Base-by-base conservation (phyloP, 1,140 invertebrate genomes). In the Elysia chlorotica region DNA sequence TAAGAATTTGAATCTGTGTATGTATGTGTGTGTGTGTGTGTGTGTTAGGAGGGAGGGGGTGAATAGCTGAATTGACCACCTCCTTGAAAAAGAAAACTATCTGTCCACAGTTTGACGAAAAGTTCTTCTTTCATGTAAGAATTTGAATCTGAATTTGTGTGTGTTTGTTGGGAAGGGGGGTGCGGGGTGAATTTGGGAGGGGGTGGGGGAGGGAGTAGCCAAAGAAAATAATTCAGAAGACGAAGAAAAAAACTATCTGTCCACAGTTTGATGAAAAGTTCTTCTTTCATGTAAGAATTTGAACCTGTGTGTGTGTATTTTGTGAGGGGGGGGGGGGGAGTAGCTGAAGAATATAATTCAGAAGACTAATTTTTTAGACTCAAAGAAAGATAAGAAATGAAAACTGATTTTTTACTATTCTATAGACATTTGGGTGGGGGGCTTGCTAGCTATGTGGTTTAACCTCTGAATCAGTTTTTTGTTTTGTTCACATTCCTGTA, bases 291-390 rank as follows among this genome's bases (percentile, higher is more conserved):
- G 41, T 48, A n/a, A 48, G 41, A 14, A 48, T 21, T 17, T 56
- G n/a, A 23, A 17, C 28, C 2, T 56, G 53, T 56, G 2, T 56
- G 19, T 48, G 19, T 19, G 19, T 4, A 25, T 19, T 56, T 2
- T 25, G n/a, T 10, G n/a, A 48, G 93, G 93, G 86, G 91, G 95
- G 76, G 91, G n/a, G n/a, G n/a, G n/a, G n/a, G n/a, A n/a, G n/a
- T n/a, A n/a, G n/a, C n/a, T n/a, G n/a, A n/a, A n/a, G n/a, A n/a
- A n/a, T n/a, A n/a, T n/a, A n/a, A n/a, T n/a, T n/a, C n/a, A n/a
- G n/a, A n/a, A n/a, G n/a, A n/a, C n/a, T 10, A 48, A 48, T n/a
- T n/a, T n/a, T n/a, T n/a, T n/a, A n/a, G n/a, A n/a, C n/a, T n/a
- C n/a, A n/a, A n/a, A n/a, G n/a, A n/a, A n/a, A n/a, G n/a, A n/a